Evolutionary conservation across 2,797 vertebrate genomes (phyloP).

Genomic region (Amblyraja radiata): DNA sequence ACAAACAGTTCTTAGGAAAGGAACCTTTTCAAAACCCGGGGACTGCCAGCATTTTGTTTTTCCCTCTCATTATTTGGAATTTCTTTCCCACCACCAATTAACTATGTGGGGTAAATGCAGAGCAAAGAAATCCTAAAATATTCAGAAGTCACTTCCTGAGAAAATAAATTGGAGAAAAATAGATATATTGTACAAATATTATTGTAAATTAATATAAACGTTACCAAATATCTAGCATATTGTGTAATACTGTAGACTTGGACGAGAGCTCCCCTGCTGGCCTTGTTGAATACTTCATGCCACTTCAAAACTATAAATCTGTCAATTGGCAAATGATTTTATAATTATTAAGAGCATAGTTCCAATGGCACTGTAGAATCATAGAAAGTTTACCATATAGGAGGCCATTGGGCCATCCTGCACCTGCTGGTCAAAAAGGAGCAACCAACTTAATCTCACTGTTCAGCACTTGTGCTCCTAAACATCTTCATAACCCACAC

Average conservation of each 20-base stretch:
- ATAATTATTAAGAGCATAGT: no score
- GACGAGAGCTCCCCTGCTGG: background rate
- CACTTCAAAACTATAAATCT: background rate
- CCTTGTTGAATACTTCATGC: background rate
- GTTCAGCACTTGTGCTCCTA: no score
- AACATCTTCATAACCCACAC: no score
- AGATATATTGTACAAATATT: background rate
- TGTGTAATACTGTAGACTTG: background rate
- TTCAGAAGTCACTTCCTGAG: background rate
- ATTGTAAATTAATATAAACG: background rate
- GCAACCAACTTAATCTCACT: no score
- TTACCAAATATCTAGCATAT: background rate
- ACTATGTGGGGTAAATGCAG: background rate
- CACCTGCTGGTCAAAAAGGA: no score
- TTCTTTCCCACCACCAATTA: background rate
- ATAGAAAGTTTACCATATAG: no score
- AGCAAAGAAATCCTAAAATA: background rate
- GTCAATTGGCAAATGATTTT: no score
- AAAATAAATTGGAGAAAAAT: background rate
- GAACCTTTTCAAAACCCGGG: no score
- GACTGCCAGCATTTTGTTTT: background rate
- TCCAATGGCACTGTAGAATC: no score
- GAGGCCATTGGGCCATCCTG: no score
- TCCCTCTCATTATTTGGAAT: background rate
- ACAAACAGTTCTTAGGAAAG: no score